A percentile compares a stretch with the other conserved stretches of the same genome.
Evolutionary conservation across 2,888 invertebrate species (phyloP).

Genomic region (Nezara viridula): DNA sequence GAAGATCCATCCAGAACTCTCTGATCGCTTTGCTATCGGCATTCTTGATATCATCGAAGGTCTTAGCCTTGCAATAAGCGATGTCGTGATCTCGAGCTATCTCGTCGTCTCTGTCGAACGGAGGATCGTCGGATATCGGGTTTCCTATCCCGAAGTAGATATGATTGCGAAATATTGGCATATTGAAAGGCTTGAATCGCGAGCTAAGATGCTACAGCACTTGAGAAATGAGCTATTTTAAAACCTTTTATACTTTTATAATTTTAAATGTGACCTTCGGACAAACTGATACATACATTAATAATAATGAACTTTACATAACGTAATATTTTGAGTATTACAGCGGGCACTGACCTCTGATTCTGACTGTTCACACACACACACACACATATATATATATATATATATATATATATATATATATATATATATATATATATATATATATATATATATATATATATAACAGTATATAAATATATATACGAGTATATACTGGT

Average conservation of each 20-base stretch:
- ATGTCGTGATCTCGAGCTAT: conserved; percentile 56
- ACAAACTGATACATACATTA: neutral
- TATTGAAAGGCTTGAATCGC: neutral
- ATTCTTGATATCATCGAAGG: conserved; percentile 15
- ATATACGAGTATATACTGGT: too few relatives aligned
- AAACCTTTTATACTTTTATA: neutral
- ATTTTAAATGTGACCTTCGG: neutral
- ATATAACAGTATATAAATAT: too few relatives aligned
- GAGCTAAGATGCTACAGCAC: neutral
- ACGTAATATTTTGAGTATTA: neutral
- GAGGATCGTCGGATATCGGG: conserved; percentile 17
- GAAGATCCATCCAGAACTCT: conserved; percentile 47
- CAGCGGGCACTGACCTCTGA: neutral
- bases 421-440: too few relatives aligned
- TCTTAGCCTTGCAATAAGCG: conserved; percentile 47
- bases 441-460: too few relatives aligned
- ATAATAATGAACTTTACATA: neutral
- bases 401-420: too few relatives aligned
- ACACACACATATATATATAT: too few relatives aligned
- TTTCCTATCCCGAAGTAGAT: conserved; percentile 58
- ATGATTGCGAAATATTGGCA: neutral
- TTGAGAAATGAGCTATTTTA: neutral
- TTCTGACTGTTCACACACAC: neutral
- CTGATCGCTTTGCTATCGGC: conserved; percentile 57
- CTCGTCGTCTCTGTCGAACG: conserved; percentile 51